Conservation (phyloP, 2,888 invertebrate genomes). For the Polyommatus iphigenia region DNA sequence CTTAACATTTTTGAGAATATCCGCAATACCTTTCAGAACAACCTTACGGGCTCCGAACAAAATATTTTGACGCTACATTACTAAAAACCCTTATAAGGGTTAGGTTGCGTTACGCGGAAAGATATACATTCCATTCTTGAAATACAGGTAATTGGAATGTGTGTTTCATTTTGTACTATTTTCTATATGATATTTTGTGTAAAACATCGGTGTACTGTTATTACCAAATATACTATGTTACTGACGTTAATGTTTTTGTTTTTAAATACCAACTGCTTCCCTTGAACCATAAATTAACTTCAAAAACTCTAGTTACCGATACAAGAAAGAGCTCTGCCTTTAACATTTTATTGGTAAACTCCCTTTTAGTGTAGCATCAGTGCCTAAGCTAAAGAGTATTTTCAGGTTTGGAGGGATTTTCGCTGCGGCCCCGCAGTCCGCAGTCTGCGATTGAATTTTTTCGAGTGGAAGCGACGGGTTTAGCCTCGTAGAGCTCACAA, state of each 20-base stretch:
- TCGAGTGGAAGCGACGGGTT: slow-evolving; percentile 76
- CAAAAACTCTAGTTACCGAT: background rate
- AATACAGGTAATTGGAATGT: slow-evolving; percentile 23
- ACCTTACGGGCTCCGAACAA: slow-evolving; percentile 20
- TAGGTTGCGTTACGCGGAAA: slow-evolving; percentile 5
- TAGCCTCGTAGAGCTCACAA: slow-evolving; percentile 46
- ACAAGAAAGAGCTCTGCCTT: background rate
- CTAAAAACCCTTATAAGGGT: slow-evolving; percentile 26
- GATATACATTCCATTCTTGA: slow-evolving; percentile 27
- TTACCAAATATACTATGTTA: too few species aligned
- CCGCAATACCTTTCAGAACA: slow-evolving; percentile 12
- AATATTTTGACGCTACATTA: slow-evolving; percentile 31
- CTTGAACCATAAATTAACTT: too few species aligned
- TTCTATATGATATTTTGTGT: background rate
- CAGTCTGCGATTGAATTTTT: slow-evolving; percentile 70
- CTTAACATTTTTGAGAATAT: slow-evolving; percentile 22
- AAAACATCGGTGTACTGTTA: background rate
- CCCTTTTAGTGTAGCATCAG: slow-evolving; percentile 47
- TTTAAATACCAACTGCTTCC: too few species aligned
- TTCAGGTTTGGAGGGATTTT: slow-evolving; percentile 71
- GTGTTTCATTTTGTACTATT: background rate
- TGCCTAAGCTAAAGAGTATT: slow-evolving; percentile 57
- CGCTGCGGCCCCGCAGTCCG: slow-evolving; percentile 62
- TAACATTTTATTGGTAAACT: slow-evolving; percentile 20
- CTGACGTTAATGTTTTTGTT: too few species aligned